These are phyloP conservation scores for Scaptodrosophila latifasciaeformis DNA, from an alignment of 2,888 invertebrate genomes.

Conservation along the genomic window DNA sequence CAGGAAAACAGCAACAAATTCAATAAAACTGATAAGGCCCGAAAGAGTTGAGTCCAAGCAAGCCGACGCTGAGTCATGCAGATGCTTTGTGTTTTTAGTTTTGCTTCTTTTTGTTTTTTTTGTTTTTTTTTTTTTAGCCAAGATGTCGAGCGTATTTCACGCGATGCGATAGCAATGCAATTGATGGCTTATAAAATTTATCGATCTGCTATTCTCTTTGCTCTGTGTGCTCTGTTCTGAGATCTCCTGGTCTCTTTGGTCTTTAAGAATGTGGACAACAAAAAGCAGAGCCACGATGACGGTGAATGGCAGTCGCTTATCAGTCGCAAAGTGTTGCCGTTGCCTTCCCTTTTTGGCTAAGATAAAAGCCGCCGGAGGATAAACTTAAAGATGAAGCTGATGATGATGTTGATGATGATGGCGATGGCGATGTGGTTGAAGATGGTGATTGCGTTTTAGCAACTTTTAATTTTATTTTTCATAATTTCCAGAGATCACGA, in stretches of 20 bases:
- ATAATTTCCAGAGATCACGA: conserved; percentile 51
- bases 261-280: too few relatives aligned
- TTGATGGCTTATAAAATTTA: conserved; percentile 71
- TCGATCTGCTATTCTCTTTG: conserved; percentile 44
- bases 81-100: too few relatives aligned
- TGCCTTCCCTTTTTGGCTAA: neutral
- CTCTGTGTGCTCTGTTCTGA: too few relatives aligned
- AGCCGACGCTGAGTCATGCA: conserved; percentile 26
- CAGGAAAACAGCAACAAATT: conserved; percentile 11
- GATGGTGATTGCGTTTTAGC: too few relatives aligned
- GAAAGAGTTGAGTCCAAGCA: conserved; percentile 3
- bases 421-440: neutral
- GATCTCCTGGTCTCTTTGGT: too few relatives aligned
- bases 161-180: conserved; percentile 64
- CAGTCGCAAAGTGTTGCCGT: neutral
- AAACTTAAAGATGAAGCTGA: neutral
- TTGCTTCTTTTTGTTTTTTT: too few relatives aligned
- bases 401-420: neutral
- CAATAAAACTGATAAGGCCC: conserved; percentile 68
- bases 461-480: conserved; percentile 45
- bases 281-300: too few relatives aligned
- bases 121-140: too few relatives aligned
- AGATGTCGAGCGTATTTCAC: conserved; percentile 51
- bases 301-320: neutral
- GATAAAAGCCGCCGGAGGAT: neutral